phyloP scores from a whole-genome alignment of 2,888 invertebrate genomes.

The Hirtodrosophila alboralis region DNA sequence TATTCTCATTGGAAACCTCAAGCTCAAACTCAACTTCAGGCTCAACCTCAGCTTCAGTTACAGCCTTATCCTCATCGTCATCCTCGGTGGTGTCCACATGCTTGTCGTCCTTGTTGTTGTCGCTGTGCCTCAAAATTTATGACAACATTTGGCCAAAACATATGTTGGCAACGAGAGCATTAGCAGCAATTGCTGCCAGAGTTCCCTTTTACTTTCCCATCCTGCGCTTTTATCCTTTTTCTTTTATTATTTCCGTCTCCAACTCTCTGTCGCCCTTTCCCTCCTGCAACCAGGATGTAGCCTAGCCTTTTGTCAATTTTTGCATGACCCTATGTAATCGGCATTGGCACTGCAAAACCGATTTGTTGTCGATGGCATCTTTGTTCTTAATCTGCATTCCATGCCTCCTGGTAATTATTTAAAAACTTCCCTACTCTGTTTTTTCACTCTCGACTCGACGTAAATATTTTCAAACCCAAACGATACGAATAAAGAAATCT shows the following conservation, averaged over 20 bases:
- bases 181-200: slow-evolving; percentile 64
- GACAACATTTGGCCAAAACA: slow-evolving; percentile 79
- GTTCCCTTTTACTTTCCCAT: neutral
- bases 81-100: slow-evolving; percentile 13
- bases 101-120: slow-evolving; percentile 53
- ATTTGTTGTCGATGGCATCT: slow-evolving; percentile 20
- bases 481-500: no score
- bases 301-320: slow-evolving; percentile 30
- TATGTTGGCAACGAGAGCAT: slow-evolving; percentile 75
- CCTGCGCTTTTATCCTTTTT: neutral
- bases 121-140: slow-evolving; percentile 70
- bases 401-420: slow-evolving; percentile 29
- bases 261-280: no score
- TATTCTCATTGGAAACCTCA: slow-evolving; percentile 3
- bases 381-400: neutral
- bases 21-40: slow-evolving; percentile 15
- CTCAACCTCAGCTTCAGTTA: neutral
- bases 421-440: no score
- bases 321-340: slow-evolving; percentile 29
- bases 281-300: slow-evolving; percentile 7
- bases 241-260: slow-evolving; percentile 3
- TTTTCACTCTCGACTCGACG: no score
- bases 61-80: slow-evolving; percentile 1
- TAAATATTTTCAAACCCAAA: no score
- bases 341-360: slow-evolving; percentile 21